Evolutionary conservation across 2,888 invertebrate species (phyloP), one percentile per base, ranked within the genome.

Genomic region (Trypoxylon attenuatum): DNA sequence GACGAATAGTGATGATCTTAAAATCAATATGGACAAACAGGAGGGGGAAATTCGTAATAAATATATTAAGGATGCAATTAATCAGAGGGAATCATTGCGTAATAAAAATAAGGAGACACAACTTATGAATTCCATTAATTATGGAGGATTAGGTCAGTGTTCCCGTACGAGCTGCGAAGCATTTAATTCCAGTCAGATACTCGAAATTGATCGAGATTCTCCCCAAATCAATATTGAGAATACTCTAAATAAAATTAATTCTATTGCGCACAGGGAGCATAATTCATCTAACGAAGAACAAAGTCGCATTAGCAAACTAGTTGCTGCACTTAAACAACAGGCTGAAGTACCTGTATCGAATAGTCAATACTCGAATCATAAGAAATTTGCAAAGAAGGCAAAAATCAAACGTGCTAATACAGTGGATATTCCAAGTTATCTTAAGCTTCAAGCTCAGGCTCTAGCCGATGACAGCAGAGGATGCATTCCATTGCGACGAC

Each of bases 331-430:
- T 8, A 61, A 68, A 0, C 65, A 74, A 50, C 58, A 72, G 22
- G 47, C 65, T 2, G 53, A 63, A 10, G 3, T 67, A 15, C 18
- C 63, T 0, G 21, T 53, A 6, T 39, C 67, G 0, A 42, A 27
- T 1, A 51, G 19, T 0, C 42, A 33, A 1, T 70, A 41, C n/a
- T 57, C 47, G 55, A 19, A 29, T 2, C 60, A 53, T 15, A 86
- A 86, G 49, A 87, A 86, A 61, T 92, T 90, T 73, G 90, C 89
- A 65, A 93, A 93, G 76, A 94, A 94, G 81, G 88, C 92, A 19
- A 91, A 93, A 77, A 94, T 96, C 92, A 96, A 95, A 86, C 90
- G 96, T 13, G 95, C 96, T 2, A 96, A 96, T 77, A 96, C 96
- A 1, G 94, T 96, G 68, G 95, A 96, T 82, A 95, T 96, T 82